A percentile compares a stretch with the other conserved stretches of the same genome.
phyloP scores from a whole-genome alignment of 2,797 vertebrate species.

The Loriculus beryllinus region DNA sequence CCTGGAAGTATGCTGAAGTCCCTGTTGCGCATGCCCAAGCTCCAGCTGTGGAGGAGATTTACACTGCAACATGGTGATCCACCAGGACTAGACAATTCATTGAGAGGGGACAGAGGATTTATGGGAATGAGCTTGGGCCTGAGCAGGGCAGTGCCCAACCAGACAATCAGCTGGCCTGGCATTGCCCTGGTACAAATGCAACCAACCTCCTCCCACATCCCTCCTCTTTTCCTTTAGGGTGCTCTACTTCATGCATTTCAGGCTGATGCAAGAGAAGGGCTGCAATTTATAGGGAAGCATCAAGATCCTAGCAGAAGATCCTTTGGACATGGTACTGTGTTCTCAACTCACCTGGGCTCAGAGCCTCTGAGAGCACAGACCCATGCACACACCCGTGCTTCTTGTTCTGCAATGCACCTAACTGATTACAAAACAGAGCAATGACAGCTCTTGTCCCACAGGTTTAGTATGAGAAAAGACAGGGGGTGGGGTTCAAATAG shows the following conservation, averaged over 20 bases:
- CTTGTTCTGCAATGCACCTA: rapidly evolving
- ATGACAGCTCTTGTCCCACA: not conserved
- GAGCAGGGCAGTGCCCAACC: not conserved
- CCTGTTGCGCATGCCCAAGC: not conserved
- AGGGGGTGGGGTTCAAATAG: not conserved
- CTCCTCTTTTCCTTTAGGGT: not conserved
- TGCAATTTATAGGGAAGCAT: not conserved
- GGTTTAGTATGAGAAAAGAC: not conserved
- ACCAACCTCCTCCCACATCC: not conserved
- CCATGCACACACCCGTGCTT: rapidly evolving
- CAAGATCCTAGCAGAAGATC: not conserved
- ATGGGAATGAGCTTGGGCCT: not conserved
- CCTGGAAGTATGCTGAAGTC: not conserved
- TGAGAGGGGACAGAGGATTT: not conserved
- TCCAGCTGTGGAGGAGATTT: not conserved
- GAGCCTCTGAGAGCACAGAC: not conserved
- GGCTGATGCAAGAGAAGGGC: not conserved
- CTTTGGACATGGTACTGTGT: not conserved
- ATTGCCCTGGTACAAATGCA: not conserved
- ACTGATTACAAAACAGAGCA: not conserved
- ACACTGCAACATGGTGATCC: rapidly evolving
- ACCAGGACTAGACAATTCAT: not conserved
- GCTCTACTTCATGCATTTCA: not conserved
- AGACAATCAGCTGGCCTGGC: not conserved
- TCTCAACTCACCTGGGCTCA: not conserved